Evolutionary conservation across 2,888 invertebrate genomes (phyloP).

Genomic region (Pandemis corylana): DNA sequence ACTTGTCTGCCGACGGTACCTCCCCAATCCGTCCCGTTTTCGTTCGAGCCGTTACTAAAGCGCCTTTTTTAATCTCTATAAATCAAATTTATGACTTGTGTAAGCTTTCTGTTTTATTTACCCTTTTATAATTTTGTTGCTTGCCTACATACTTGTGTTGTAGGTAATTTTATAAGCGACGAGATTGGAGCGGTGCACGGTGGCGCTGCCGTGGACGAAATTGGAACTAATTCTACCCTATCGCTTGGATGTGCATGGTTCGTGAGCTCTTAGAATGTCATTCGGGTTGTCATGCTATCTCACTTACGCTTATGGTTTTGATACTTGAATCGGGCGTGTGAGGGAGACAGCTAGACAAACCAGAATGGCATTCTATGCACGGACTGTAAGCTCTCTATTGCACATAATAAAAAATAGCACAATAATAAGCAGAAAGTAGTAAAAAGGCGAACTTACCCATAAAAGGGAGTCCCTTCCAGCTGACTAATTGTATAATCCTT

Average conservation of each 20-base stretch:
- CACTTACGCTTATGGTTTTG: no score
- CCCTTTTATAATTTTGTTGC: conserved; percentile 84
- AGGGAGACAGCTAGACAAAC: no score
- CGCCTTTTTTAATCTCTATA: conserved; percentile 86
- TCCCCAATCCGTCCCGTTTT: conserved; percentile 82
- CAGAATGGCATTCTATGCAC: no score
- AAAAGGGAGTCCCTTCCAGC: no score
- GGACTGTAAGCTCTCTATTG: no score
- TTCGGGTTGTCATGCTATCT: no score
- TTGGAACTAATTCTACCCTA: not conserved
- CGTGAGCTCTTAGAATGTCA: no score
- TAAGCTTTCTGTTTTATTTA: conserved; percentile 85
- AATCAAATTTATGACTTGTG: conserved; percentile 86
- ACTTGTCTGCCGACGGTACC: conserved; percentile 63
- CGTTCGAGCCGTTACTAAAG: conserved; percentile 84
- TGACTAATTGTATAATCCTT: no score
- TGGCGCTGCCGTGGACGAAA: not conserved
- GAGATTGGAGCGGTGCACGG: conserved; percentile 17
- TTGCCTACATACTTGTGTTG: conserved; percentile 47
- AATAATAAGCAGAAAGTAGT: no score
- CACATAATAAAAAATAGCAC: no score
- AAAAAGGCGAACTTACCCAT: no score
- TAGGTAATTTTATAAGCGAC: conserved; percentile 21
- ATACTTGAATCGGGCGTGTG: no score
- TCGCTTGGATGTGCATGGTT: not conserved